A percentile compares a stretch with the other conserved stretches of the same genome.
Evolutionary conservation across 2,797 vertebrate genomes (phyloP).

Genomic region (Sitta carolinensis): DNA sequence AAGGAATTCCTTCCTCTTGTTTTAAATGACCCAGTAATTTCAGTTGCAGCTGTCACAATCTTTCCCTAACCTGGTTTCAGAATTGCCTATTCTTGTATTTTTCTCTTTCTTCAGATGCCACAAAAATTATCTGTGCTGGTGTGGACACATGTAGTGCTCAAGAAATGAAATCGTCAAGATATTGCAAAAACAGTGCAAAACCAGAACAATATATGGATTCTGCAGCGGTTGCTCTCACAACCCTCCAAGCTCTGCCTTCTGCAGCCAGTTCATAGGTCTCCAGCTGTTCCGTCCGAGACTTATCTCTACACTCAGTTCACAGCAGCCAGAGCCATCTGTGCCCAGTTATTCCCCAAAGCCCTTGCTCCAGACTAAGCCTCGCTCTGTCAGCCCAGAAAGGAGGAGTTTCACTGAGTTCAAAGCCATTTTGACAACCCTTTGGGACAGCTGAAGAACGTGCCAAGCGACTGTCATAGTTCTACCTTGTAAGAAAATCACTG

Average conservation of each 20-base stretch:
- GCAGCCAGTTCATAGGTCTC: not conserved
- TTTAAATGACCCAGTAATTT: not conserved
- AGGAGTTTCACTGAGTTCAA: not conserved
- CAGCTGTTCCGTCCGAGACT: not conserved
- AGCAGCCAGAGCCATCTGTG: not conserved
- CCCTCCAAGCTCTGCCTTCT: not conserved
- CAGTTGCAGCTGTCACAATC: not conserved
- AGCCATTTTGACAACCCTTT: not conserved
- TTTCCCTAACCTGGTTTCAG: not conserved
- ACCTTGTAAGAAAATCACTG: not conserved
- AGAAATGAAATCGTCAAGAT: not conserved
- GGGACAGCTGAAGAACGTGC: fast-evolving
- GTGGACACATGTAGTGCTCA: not conserved
- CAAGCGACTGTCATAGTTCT: not conserved
- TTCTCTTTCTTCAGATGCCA: conserved; percentile 14
- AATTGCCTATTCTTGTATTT: not conserved
- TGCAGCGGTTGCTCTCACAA: not conserved
- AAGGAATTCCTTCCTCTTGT: not conserved
- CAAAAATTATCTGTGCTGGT: not conserved
- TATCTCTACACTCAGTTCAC: fast-evolving
- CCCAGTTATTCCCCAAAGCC: fast-evolving
- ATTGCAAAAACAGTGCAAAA: not conserved
- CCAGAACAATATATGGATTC: fast-evolving
- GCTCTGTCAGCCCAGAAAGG: not conserved
- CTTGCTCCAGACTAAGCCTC: not conserved